Evolutionary conservation across 1,140 invertebrate genomes (phyloP), one percentile per base, ranked within the genome.

Genomic region (Musca vetustissima): DNA sequence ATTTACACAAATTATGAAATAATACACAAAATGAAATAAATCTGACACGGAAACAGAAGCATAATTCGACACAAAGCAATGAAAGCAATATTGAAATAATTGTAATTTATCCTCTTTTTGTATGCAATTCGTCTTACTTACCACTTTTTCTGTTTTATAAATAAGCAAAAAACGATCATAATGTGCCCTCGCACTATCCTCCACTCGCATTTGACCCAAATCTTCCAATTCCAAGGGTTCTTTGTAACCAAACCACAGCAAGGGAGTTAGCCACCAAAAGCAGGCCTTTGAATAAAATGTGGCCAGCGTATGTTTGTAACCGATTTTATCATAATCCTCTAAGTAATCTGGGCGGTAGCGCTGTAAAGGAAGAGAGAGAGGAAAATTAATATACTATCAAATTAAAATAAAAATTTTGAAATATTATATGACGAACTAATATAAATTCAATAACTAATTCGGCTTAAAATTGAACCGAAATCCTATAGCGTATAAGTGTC

Each of bases 181-280:
- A 21, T 83, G 76, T 14, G 77, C 78, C 32, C 80, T 65, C 3
- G 80, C 77, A 36, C 80, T 83, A 76, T 91, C 89, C 59, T 89
- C 85, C 69, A 88, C 81, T 0, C 91, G 91, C 69, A 93, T 83
- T 48, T 87, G 81, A 4, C 91, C 92, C 7, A 94, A 84, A 81
- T 93, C 88, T 67, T 89, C 85, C 47, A 88, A 78, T 73, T 92
- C 88, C 15, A 93, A 77, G 1, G 90, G 88, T 21, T 83, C 83
- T 53, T 84, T 84, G 76, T 89, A 92, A 24, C 92, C 91, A 69
- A 86, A 82, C 69, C 85, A 84, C 2, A 95, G 76, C 2, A 94
- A 78, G 4, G 87, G 83, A 52, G 87, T 89, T 22, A 94, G 79
- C 92, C 92, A 95, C 80, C 88, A 92, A 78, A 92, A 95, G 15